Base-by-base conservation (phyloP, 2,113 vertebrate genomes). In the Irena cyanogastra region DNA sequence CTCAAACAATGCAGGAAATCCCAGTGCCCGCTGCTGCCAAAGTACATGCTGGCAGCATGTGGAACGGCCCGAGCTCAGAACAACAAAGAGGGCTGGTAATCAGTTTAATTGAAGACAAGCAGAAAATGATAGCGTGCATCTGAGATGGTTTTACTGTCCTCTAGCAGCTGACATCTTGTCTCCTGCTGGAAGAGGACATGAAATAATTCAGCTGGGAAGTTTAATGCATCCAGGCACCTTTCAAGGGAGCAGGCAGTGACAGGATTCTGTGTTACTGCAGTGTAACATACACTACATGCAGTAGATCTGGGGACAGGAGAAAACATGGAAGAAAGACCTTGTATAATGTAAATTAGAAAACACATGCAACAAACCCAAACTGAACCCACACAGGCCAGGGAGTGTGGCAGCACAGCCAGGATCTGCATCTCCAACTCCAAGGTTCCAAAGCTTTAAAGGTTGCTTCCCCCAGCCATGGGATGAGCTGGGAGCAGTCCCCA, bases 21-120 rank as follows among this genome's bases (percentile, higher is more conserved):
- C 92, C 95, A 92, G 2, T 0, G 30, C 33, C 59, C 0, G 3
- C 63, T 2, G 41, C 30, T 94, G 83, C 88, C 94, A 79, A 83
- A 93, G 86, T 10, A 78, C 60, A 23, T 2, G 76, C 88, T 78
- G 90, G 65, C 95, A 86, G 86, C 83, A 13, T 1, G 47, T 4
- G 75, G 49, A 91, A 77, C 1, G 13, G 50, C 18, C 90, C 24
- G 70, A 75, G 65, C 79, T 24, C 10, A 0, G 5, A 54, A 60
- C 61, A 86, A 89, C 88, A 94, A 94, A 93, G 88, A 31, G 45
- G 4, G 33, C 86, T 42, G 90, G 23, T 92, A 52, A 96, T 94
- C 80, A 89, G 63, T 49, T 95, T 94, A 95, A 96, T 70, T 93
- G 93, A 70, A 94, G 92, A 93, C 90, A 90, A 92, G 92, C 68